These are phyloP conservation scores for Mormoops blainvillei DNA, from an alignment of 2,113 vertebrate species.

Conservation along the genomic window DNA sequence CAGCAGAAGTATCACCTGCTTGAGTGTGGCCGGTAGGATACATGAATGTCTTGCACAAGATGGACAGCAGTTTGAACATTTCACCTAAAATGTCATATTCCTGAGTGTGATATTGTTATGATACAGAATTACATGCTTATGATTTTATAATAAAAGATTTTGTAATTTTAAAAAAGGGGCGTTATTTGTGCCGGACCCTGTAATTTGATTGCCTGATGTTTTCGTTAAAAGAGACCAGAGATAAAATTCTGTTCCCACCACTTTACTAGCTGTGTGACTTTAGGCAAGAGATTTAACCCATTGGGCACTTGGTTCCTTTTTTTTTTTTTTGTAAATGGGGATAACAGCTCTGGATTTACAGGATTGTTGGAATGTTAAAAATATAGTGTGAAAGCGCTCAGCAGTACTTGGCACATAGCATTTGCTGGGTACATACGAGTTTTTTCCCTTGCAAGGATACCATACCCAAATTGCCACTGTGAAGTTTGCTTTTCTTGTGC, in stretches of 20 bases:
- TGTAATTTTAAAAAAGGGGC: too few relatives aligned
- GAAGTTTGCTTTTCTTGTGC: conserved; percentile 85
- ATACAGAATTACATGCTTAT: too few relatives aligned
- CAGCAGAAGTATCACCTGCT: too few relatives aligned
- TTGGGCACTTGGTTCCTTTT: neutral
- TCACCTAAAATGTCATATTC: too few relatives aligned
- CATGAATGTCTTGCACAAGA: too few relatives aligned
- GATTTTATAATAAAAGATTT: too few relatives aligned
- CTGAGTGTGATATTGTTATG: too few relatives aligned
- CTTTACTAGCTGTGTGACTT: neutral
- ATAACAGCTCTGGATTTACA: neutral
- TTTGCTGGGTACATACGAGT: neutral
- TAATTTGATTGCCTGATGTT: neutral
- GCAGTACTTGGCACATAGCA: neutral
- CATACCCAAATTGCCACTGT: conserved; percentile 90
- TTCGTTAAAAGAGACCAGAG: neutral
- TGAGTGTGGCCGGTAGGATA: too few relatives aligned
- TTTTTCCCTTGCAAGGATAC: neutral
- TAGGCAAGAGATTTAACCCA: neutral
- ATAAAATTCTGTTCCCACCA: neutral
- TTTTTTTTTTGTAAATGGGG: neutral
- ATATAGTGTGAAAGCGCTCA: neutral
- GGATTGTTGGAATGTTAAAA: neutral
- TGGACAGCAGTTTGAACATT: too few relatives aligned
- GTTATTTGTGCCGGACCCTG: too few relatives aligned